Evolutionary conservation across 2,797 vertebrate species (phyloP).

Genomic region (Eutrigla gurnardus): DNA sequence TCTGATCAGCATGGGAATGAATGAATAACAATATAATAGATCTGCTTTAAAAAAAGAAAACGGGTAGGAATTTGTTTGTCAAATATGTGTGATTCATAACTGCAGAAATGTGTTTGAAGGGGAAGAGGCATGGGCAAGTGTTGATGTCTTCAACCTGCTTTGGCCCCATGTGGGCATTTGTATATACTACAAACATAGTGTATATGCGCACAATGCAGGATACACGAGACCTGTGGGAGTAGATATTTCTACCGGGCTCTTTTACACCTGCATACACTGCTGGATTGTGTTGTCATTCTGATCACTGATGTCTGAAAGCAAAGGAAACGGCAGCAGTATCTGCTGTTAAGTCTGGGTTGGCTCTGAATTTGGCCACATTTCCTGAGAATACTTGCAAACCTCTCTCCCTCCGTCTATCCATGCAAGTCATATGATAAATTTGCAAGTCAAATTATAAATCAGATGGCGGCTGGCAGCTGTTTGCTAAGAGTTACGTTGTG

Average conservation of each 20-base stretch:
- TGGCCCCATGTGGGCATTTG: neutral
- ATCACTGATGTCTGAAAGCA: neutral
- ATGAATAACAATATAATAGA: neutral
- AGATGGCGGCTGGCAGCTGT: constrained; percentile 11
- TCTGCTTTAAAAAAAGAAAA: neutral
- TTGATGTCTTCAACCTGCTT: neutral
- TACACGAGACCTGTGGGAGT: neutral
- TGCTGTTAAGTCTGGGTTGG: neutral
- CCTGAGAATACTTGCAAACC: neutral
- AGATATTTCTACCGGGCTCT: neutral
- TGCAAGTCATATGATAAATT: constrained; percentile 1
- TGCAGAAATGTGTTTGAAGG: neutral
- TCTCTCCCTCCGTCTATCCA: neutral
- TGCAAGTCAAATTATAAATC: constrained; percentile 13
- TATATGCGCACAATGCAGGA: neutral
- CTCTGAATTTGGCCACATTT: neutral
- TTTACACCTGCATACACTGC: neutral
- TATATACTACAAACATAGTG: neutral
- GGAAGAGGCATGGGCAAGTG: neutral
- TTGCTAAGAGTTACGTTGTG: constrained; percentile 18
- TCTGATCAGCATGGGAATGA: too few relatives aligned
- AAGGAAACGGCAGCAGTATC: neutral
- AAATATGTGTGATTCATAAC: neutral
- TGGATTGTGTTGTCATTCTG: constrained; percentile 2
- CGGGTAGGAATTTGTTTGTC: too few relatives aligned